These are phyloP conservation scores for Gobiocypris rarus DNA, from an alignment of 2,113 vertebrate species.

Conservation along the genomic window DNA sequence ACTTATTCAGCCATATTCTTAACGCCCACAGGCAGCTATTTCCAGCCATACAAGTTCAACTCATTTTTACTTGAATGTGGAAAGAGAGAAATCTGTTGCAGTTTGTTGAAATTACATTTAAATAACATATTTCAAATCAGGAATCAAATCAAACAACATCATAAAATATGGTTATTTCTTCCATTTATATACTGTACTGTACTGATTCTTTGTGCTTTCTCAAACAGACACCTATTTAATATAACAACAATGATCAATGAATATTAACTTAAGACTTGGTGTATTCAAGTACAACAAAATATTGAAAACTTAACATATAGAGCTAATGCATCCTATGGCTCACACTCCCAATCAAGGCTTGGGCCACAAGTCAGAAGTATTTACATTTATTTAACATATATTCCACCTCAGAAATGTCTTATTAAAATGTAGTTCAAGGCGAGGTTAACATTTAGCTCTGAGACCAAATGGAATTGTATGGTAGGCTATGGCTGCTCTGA, in stretches of 20 bases:
- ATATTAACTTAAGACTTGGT: neutral
- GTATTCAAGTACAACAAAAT: neutral
- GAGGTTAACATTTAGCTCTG: slow-evolving; percentile 16
- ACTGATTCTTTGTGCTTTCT: neutral
- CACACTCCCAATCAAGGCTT: neutral
- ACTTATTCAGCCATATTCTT: neutral
- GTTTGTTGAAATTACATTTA: neutral
- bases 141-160: neutral
- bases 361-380: slow-evolving; percentile 4
- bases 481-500: neutral
- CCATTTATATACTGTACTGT: neutral
- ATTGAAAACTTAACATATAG: neutral
- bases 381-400: slow-evolving; percentile 20
- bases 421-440: slow-evolving; percentile 27
- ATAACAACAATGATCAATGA: neutral
- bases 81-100: neutral
- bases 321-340: neutral
- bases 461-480: neutral
- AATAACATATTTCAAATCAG: neutral
- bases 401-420: neutral
- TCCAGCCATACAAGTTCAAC: neutral
- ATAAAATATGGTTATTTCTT: neutral
- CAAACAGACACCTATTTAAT: neutral
- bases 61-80: neutral
- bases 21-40: slow-evolving; percentile 10